Base-by-base conservation (phyloP, 1,140 invertebrate genomes). In the Drosophila watanabei region DNA sequence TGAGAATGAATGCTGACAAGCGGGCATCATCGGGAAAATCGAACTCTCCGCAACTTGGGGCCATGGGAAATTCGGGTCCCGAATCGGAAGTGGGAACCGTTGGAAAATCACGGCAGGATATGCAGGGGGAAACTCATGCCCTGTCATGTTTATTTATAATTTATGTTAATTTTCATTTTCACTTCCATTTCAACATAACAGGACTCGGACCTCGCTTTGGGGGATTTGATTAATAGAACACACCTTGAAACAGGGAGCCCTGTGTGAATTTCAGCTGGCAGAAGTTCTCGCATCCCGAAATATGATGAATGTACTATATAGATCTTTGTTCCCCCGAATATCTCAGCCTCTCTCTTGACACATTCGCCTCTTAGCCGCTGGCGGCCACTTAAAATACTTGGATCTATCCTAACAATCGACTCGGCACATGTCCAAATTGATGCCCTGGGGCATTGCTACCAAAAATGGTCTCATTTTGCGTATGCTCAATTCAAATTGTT, bases 341-440 rank as follows among this genome's bases (percentile, higher is more conserved):
- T 7, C 33, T 18, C 35, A 20, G 39, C 20, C 30, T 48, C 70
- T 72, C 72, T 72, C 72, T 77, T 82, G 62, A 66, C 62, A 68
- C 75, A 77, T 84, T 60, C 66, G 32, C 28, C 45, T 72, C 45
- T 52, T 43, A 16, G 11, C 46, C 48, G 56, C 68, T 64, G 80
- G 75, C 76, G 77, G 62, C 84, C 84, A 88, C 84, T 88, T 88
- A 90, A 89, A 89, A 86, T 90, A 90, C 54, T 57, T 57, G 11
- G 84, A 75, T 75, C 79, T 79, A 75, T 79, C 71, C 66, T 62
- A 73, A 78, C 62, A 81, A 82, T 70, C 79, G 77, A 48, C 72
- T 82, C 57, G 80, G 84, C 84, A 86, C 86, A 90, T 91, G 86
- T 86, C 79, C 85, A 91, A 91, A 91, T 91, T 91, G 89, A 91